These are phyloP conservation scores for Coracias cyanogaster DNA, from an alignment of 2,797 vertebrate genomes.

Conservation along the genomic window DNA sequence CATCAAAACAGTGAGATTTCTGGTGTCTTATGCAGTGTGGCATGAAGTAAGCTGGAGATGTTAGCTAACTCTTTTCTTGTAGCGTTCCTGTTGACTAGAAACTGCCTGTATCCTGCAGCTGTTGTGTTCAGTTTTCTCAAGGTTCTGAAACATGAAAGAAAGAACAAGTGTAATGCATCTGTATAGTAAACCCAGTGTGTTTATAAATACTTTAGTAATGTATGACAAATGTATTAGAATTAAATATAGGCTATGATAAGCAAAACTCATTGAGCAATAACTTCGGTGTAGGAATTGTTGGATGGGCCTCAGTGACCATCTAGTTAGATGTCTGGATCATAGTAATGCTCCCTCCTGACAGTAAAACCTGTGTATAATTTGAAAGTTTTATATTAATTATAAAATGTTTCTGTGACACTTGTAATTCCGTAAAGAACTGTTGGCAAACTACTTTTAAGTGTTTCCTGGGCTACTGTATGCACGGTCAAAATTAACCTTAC, in stretches of 20 bases:
- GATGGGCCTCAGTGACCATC: background rate
- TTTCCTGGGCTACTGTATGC: background rate
- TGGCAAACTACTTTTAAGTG: background rate
- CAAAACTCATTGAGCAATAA: background rate
- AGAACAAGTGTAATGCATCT: background rate
- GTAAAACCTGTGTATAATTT: background rate
- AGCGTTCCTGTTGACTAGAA: background rate
- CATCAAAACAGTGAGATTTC: background rate
- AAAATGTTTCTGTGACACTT: background rate
- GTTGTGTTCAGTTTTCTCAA: background rate
- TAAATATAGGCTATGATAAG: background rate
- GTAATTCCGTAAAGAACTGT: background rate
- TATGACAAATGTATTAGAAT: background rate
- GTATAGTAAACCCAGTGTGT: background rate
- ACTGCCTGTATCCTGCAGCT: background rate
- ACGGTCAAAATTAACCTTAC: background rate
- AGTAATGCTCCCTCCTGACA: background rate
- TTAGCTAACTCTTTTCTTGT: background rate
- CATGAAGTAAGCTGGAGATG: background rate
- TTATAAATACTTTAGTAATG: background rate
- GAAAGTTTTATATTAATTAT: background rate
- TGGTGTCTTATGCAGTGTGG: background rate
- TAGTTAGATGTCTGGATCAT: background rate
- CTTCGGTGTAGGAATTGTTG: background rate
- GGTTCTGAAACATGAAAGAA: background rate